Evolutionary conservation across 2,797 vertebrate genomes (phyloP).

Genomic region (Falco novaeseelandiae): DNA sequence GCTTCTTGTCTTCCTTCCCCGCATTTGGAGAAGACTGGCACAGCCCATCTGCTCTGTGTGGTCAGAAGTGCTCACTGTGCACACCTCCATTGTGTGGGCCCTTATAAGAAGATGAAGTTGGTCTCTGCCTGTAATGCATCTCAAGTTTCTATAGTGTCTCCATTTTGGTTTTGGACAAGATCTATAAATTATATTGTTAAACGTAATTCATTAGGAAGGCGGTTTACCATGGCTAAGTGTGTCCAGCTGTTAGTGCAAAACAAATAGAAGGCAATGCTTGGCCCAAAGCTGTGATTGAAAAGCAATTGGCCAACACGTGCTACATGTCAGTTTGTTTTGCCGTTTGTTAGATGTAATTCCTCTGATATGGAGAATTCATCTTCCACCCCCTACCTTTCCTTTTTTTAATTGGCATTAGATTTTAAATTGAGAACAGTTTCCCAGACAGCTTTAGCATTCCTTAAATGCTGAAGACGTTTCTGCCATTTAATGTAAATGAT

Average conservation of each 20-base stretch:
- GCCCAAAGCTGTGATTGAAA: conserved; percentile 27
- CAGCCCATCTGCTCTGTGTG: not conserved
- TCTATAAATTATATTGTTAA: conserved; percentile 36
- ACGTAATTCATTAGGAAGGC: not conserved
- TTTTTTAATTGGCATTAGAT: not conserved
- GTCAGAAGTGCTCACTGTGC: not conserved
- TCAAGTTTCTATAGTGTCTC: not conserved
- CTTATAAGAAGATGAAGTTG: not conserved
- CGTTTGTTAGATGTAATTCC: conserved; percentile 23
- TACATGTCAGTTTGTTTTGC: conserved; percentile 42
- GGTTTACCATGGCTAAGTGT: conserved; percentile 1
- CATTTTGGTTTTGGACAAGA: not conserved
- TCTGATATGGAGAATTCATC: conserved; percentile 14
- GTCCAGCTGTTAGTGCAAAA: conserved; percentile 30
- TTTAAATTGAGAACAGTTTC: not conserved
- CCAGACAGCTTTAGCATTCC: not conserved
- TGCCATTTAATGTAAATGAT: not conserved
- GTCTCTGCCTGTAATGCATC: not conserved
- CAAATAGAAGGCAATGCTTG: conserved; percentile 28
- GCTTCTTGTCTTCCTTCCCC: not conserved
- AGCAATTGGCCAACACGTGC: not conserved
- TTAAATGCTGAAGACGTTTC: not conserved
- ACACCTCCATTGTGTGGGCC: not conserved
- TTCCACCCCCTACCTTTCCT: not conserved
- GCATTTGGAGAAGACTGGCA: not conserved